Evolutionary conservation across 1,140 invertebrate genomes (phyloP).

Genomic region (Caenorhabditis briggsae): DNA sequence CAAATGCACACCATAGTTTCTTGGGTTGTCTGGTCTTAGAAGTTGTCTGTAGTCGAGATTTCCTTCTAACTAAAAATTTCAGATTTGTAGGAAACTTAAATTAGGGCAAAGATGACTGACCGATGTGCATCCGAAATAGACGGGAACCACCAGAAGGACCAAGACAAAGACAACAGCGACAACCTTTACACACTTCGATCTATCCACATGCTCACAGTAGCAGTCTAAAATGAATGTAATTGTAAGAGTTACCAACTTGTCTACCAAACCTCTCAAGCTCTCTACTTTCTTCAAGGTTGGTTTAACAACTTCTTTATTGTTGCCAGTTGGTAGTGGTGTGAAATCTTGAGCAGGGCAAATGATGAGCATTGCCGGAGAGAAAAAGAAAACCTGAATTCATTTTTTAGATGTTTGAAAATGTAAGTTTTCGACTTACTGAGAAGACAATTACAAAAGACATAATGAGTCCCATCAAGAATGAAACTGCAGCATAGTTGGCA

Average conservation of each 20-base stretch:
- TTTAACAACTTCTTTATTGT: background rate
- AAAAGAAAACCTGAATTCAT: slow-evolving; percentile 24
- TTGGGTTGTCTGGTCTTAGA: slow-evolving; percentile 22
- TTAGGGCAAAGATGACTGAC: background rate
- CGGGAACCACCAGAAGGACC: background rate
- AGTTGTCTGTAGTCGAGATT: slow-evolving; percentile 60
- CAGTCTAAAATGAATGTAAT: background rate
- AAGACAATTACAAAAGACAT: slow-evolving; percentile 31
- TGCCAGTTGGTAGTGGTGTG: background rate
- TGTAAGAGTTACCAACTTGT: no score
- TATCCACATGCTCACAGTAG: background rate
- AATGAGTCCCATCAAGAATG: slow-evolving; percentile 4
- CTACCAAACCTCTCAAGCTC: background rate
- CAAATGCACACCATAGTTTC: slow-evolving; percentile 54
- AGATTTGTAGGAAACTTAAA: background rate
- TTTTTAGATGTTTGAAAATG: background rate
- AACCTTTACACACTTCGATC: background rate
- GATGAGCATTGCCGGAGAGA: slow-evolving; percentile 11
- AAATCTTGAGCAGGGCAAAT: slow-evolving; percentile 24
- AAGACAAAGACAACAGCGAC: background rate
- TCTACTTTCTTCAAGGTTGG: slow-evolving; percentile 7
- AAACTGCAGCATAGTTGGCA: slow-evolving; percentile 15
- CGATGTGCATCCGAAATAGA: background rate
- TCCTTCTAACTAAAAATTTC: slow-evolving; percentile 34
- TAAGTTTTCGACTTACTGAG: background rate